A percentile compares a stretch with the other conserved stretches of the same genome.
Conservation (phyloP, 1,140 invertebrate genomes). For the Schlechtendalia chinensis region DNA sequence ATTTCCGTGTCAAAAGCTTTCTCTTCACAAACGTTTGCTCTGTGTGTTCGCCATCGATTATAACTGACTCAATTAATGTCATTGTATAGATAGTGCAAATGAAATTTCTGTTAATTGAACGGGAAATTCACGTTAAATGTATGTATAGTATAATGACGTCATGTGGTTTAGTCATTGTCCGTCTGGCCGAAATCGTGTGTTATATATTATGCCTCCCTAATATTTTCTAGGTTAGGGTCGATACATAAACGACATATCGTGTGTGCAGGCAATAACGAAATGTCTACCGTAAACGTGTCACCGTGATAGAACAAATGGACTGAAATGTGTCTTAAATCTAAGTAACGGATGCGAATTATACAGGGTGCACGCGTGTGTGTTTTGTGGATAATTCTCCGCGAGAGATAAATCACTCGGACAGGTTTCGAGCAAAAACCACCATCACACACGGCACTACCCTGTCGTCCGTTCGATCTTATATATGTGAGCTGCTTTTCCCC, state of each 20-base stretch:
- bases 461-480: neutral
- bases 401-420: constrained; percentile 48
- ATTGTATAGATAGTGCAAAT: neutral
- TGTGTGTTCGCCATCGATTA: neutral
- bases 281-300: constrained; percentile 9
- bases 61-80: constrained; percentile 18
- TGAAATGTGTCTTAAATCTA: neutral
- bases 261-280: neutral
- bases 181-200: neutral
- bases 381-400: constrained; percentile 44
- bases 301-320: constrained; percentile 21
- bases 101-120: constrained; percentile 12
- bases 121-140: neutral
- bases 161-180: constrained; percentile 7
- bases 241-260: neutral
- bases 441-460: neutral
- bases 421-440: constrained; percentile 32
- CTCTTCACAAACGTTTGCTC: neutral
- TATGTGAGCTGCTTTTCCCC: constrained; percentile 20
- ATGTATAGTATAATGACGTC: constrained; percentile 3
- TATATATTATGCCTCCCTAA: neutral
- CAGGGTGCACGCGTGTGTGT: neutral
- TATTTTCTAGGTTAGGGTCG: constrained; percentile 11
- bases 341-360: constrained; percentile 22
- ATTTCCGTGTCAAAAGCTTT: constrained; percentile 25